phyloP scores from a whole-genome alignment of 2,888 invertebrate genomes.

The Agelastica alni region DNA sequence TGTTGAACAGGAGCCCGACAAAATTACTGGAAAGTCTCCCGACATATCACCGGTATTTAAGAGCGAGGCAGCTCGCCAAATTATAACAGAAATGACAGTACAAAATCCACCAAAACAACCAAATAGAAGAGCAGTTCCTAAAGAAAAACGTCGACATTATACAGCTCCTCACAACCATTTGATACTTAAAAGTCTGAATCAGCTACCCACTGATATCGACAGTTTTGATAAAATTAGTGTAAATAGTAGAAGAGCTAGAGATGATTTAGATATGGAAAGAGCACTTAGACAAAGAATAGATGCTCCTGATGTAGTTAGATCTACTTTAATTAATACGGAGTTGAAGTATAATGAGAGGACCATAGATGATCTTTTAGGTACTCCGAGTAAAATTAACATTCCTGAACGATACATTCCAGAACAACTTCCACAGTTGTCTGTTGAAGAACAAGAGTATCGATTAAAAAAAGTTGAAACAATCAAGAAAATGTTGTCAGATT shows the following conservation, averaged over 20 bases:
- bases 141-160: conserved; percentile 83
- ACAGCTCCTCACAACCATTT: conserved; percentile 73
- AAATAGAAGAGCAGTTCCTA: conserved; percentile 72
- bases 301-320: conserved; percentile 86
- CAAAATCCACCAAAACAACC: conserved; percentile 47
- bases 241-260: conserved; percentile 67
- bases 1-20: conserved; percentile 32
- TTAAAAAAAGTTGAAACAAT: conserved; percentile 89
- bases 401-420: conserved; percentile 93
- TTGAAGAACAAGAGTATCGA: conserved; percentile 82
- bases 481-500: conserved; percentile 85
- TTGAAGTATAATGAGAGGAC: conserved; percentile 76
- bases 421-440: conserved; percentile 82
- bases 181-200: conserved; percentile 51
- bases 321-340: conserved; percentile 71
- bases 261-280: conserved; percentile 86
- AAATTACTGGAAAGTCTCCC: conserved; percentile 52
- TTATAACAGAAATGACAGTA: conserved; percentile 77
- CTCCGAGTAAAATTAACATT: conserved; percentile 88
- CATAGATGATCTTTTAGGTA: conserved; percentile 83
- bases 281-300: conserved; percentile 75
- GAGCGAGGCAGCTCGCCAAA: conserved; percentile 84
- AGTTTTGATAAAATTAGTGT: conserved; percentile 47
- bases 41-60: conserved; percentile 82
- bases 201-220: conserved; percentile 47